Base-by-base conservation (phyloP, 1,140 invertebrate species). In the Idris sp. region DNA sequence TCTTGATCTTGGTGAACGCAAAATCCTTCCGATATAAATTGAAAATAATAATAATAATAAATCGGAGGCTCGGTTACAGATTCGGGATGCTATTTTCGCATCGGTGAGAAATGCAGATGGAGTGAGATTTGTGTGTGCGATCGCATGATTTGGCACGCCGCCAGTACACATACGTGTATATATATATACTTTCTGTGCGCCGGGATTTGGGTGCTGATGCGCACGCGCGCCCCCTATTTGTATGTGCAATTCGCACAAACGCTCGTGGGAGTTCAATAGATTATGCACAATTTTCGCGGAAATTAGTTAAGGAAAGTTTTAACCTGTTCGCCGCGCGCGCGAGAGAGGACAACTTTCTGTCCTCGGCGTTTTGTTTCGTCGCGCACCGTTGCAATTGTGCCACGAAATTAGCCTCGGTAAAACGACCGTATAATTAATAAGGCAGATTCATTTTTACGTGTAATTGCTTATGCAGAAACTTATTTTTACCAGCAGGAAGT, bases 101-200 rank as follows among this genome's bases (percentile, higher is more conserved):
- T 77, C 53, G 72, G 61, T 77, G 74, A 76, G 72, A 77, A 77
- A 79, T 79, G 65, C 65, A 77, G 68, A 77, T 79, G 78, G 71
- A 62, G 49, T 54, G 72, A 65, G 71, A 74, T 74, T 74, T 74
- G 65, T 62, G 58, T 62, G n/a, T n/a, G n/a, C n/a, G n/a, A 65
- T 75, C 72, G 69, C 59, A 72, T 77, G 78, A 79, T 79, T 76
- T 79, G 78, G 78, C 72, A 38, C 26, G 16, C 7, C 35, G 68
- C 73, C 75, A 79, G 73, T 73, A 65, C 58, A 71, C 61, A 64
- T 53, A 56, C 54, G 46, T n/a, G n/a, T n/a, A n/a, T n/a, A n/a
- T n/a, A n/a, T n/a, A n/a, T n/a, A n/a, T n/a, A n/a, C n/a, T n/a
- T n/a, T n/a, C n/a, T n/a, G n/a, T n/a, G n/a, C n/a, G n/a, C 11